These are phyloP conservation scores for Apostichopus japonicus DNA, from an alignment of 35 echinoderm and acorn worm genomes.

Conservation along the genomic window DNA sequence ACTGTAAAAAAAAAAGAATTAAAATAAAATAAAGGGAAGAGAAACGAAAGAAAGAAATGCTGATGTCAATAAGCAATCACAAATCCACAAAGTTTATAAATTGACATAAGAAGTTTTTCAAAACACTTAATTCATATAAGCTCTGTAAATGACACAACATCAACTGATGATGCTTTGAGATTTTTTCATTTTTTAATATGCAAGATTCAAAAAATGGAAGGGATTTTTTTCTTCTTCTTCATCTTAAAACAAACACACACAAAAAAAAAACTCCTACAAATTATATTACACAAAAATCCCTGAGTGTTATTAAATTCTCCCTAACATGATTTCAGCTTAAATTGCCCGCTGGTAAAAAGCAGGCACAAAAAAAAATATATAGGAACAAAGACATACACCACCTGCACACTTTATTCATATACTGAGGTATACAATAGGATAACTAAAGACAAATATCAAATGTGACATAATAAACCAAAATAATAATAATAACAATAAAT, in stretches of 20 bases:
- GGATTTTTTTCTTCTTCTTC: constrained; percentile 9
- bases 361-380: neutral
- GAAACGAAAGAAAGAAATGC: neutral
- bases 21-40: neutral
- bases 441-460: constrained; percentile 16
- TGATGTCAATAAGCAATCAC: constrained; percentile 23
- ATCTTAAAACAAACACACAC: neutral
- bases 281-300: constrained; percentile 55
- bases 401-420: constrained; percentile 19
- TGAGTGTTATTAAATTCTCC: constrained; percentile 34
- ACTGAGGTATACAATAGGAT: constrained; percentile 25
- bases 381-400: neutral
- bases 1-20: constrained; percentile 12
- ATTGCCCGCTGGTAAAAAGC: neutral
- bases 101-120: constrained; percentile 15
- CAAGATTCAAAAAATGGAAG: constrained; percentile 27
- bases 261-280: constrained; percentile 35
- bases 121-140: constrained; percentile 42
- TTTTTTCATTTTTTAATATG: neutral
- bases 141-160: constrained; percentile 42
- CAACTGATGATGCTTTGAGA: neutral
- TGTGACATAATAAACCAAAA: neutral
- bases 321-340: constrained; percentile 39
- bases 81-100: constrained; percentile 16
- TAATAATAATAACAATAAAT: constrained; percentile 2